A percentile compares a stretch with the other conserved stretches of the same genome.
These are phyloP conservation scores for Cryptomyrus ogoouensis DNA, from an alignment of 2,113 vertebrate species.

Conservation along the genomic window DNA sequence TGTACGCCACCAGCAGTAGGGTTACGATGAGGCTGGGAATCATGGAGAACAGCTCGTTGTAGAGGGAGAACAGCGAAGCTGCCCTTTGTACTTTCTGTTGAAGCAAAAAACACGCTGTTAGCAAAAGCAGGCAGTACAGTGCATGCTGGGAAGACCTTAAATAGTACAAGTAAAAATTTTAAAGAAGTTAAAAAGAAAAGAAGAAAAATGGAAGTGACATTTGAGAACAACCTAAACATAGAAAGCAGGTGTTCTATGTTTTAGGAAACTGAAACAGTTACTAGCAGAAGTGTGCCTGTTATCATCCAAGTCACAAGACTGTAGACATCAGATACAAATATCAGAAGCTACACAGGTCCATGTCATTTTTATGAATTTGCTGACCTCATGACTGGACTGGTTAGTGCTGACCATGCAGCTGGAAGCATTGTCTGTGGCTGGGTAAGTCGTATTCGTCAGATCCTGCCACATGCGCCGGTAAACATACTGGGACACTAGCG, in stretches of 20 bases:
- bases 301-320: not conserved
- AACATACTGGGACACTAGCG: conserved; percentile 76
- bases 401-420: conserved; percentile 55
- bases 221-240: not conserved
- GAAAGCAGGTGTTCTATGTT: not conserved
- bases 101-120: not conserved
- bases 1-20: conserved; percentile 78
- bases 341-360: not conserved
- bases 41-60: conserved; percentile 68
- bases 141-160: not conserved
- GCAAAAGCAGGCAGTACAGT: not conserved
- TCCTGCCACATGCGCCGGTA: conserved; percentile 79
- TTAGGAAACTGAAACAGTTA: not conserved
- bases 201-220: conserved; percentile 8
- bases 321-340: not conserved
- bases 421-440: conserved; percentile 51
- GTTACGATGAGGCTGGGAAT: conserved; percentile 77
- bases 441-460: conserved; percentile 67
- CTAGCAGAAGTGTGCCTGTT: not conserved
- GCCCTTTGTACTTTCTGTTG: conserved; percentile 81
- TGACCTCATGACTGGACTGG: conserved; percentile 45
- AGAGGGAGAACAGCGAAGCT: conserved; percentile 73
- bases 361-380: conserved; percentile 9
- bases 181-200: not conserved
- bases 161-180: not conserved